Evolutionary conservation across 2,888 invertebrate species (phyloP).

Genomic region (Sarcophaga variegata): DNA sequence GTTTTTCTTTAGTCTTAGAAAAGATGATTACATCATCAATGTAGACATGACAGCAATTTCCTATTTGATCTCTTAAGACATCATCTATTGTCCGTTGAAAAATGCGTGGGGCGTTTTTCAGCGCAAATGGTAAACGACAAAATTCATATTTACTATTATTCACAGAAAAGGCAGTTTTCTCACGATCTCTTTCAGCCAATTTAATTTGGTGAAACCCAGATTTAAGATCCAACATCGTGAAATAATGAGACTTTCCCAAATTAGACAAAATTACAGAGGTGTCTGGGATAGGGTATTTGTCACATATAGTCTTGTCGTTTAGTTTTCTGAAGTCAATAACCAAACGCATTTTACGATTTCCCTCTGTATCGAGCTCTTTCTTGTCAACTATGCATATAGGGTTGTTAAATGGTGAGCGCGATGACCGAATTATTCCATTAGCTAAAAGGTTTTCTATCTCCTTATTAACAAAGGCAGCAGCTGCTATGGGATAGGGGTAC

Average conservation of each 20-base stretch:
- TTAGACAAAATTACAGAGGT: too few species aligned
- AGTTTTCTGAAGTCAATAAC: neutral
- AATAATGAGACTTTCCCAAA: neutral
- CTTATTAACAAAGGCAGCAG: slow-evolving; percentile 53
- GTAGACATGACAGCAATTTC: slow-evolving; percentile 47
- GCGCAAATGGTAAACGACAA: too few species aligned
- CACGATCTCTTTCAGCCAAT: neutral
- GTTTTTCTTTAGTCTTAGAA: slow-evolving; percentile 16
- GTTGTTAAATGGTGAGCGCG: slow-evolving; percentile 10
- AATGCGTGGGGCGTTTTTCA: too few species aligned
- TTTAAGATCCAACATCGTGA: neutral
- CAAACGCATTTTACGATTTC: neutral
- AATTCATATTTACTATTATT: too few species aligned
- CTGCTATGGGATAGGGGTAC: slow-evolving; percentile 58
- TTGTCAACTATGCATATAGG: neutral
- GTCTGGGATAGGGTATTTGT: too few species aligned
- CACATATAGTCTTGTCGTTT: neutral
- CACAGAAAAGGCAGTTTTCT: too few species aligned
- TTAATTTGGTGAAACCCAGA: neutral
- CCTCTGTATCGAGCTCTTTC: neutral
- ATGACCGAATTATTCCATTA: too few species aligned
- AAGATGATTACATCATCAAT: slow-evolving; percentile 50
- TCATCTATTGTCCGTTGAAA: too few species aligned
- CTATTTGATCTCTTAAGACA: slow-evolving; percentile 43
- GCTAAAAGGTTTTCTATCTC: slow-evolving; percentile 42